Percentiles rank a stretch among this genome's conserved stretches.
These are phyloP conservation scores for Tachycineta bicolor DNA, from an alignment of 2,113 vertebrate species.

Conservation along the genomic window DNA sequence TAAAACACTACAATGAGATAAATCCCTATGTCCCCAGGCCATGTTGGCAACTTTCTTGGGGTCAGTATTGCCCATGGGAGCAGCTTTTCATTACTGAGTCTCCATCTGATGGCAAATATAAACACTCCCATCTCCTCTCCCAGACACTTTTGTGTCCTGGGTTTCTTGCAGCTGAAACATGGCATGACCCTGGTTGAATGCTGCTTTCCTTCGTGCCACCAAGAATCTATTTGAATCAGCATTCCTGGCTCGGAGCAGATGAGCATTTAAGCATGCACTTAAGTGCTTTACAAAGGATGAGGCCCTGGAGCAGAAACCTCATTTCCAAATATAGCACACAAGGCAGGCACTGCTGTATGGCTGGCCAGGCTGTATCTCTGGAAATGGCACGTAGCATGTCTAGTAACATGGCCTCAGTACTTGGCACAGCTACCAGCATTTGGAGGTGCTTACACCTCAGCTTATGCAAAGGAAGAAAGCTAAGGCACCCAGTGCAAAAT, in stretches of 20 bases:
- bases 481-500: slow-evolving; percentile 11
- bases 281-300: slow-evolving; percentile 2
- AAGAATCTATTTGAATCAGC: not conserved
- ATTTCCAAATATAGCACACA: slow-evolving; percentile 54
- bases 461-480: slow-evolving; percentile 1
- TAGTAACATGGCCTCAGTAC: not conserved
- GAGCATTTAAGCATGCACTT: slow-evolving; percentile 61
- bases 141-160: not conserved
- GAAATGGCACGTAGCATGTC: not conserved
- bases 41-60: not conserved
- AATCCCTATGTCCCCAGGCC: not conserved
- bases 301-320: slow-evolving; percentile 45
- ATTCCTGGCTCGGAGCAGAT: slow-evolving; percentile 2
- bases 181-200: not conserved
- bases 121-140: not conserved
- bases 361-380: not conserved
- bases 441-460: slow-evolving; percentile 25
- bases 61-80: not conserved
- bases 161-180: not conserved
- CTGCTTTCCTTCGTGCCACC: not conserved
- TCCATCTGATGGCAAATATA: not conserved
- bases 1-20: not conserved
- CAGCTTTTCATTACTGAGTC: not conserved
- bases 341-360: not conserved
- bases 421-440: not conserved